A percentile compares a stretch with the other conserved stretches of the same genome.
Evolutionary conservation across 2,797 vertebrate genomes (phyloP).

Genomic region (Scarus forsteni): DNA sequence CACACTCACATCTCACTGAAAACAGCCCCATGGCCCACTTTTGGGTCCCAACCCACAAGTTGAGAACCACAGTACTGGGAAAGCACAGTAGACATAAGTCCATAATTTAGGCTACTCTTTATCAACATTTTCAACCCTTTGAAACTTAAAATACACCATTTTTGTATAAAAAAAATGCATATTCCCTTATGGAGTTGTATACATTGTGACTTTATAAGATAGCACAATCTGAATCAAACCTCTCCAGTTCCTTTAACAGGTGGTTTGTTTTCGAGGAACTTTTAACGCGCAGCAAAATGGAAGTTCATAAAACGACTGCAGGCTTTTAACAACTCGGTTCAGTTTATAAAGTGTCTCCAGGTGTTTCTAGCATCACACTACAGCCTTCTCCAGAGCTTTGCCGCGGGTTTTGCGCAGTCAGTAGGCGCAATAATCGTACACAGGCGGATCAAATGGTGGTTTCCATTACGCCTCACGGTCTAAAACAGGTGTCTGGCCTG

Average conservation of each 20-base stretch:
- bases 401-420: background rate
- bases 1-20: too few relatives aligned
- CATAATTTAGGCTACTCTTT: too few relatives aligned
- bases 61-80: too few relatives aligned
- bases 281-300: background rate
- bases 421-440: background rate
- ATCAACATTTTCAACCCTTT: too few relatives aligned
- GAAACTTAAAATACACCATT: too few relatives aligned
- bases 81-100: too few relatives aligned
- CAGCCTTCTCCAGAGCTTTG: background rate
- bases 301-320: background rate
- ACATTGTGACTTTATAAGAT: too few relatives aligned
- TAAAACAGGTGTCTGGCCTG: constrained; percentile 46
- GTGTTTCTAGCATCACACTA: background rate
- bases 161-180: too few relatives aligned
- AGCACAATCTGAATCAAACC: background rate
- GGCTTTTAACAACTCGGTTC: background rate
- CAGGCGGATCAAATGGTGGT: background rate
- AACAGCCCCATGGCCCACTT: too few relatives aligned
- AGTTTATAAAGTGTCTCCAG: constrained; percentile 6
- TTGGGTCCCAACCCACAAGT: too few relatives aligned
- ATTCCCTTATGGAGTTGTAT: too few relatives aligned
- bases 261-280: constrained; percentile 6
- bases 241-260: constrained; percentile 3
- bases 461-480: constrained; percentile 3